Base-by-base conservation (phyloP, 2,888 invertebrate species). In the Rutpela maculata region DNA sequence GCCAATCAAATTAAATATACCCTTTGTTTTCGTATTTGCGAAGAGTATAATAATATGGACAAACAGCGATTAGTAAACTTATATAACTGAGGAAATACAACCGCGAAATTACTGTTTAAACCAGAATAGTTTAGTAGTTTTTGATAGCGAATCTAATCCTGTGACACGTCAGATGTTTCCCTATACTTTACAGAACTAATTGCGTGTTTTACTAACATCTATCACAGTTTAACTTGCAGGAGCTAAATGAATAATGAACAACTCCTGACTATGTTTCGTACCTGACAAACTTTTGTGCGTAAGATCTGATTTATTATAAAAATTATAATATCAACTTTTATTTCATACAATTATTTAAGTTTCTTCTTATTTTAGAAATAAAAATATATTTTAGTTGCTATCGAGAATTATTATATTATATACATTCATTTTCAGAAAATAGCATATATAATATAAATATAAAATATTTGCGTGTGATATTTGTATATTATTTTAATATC, bases 161-260 rank as follows among this genome's bases (percentile, higher is more conserved):
- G 76, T 67, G 76, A 76, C 71, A 76, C 56, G 76, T 76, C 76
- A 72, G 71, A 76, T 71, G 76, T 75, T 75, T 75, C 69, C 59
- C 55, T 72, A 63, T 63, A 75, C 70, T 75, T 71, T 70, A 57
- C 38, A 62, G 57, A 77, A 74, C 68, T 77, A 76, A 78, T 78
- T 69, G 78, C 78, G 78, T 78, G 78, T 69, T 63, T 72, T 68
- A 43, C 78, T 59, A 75, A 78, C 78, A 78, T 78, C 71, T 78
- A 78, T 78, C 78, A 78, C 50, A 38, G 57, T 70, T 74, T 43
- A 75, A 69, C 68, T 75, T 76, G 59, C 63, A 78, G 68, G 73
- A 72, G 67, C 57, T 69, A 67, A 76, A 76, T 78, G 78, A 74
- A 75, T 74, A 78, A 78, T 78, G 74, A 38, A 67, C 43, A 69